A percentile compares a stretch with the other conserved stretches of the same genome.
These are phyloP conservation scores for Darevskia mixta DNA, from an alignment of 2,797 vertebrate genomes.

Conservation along the genomic window DNA sequence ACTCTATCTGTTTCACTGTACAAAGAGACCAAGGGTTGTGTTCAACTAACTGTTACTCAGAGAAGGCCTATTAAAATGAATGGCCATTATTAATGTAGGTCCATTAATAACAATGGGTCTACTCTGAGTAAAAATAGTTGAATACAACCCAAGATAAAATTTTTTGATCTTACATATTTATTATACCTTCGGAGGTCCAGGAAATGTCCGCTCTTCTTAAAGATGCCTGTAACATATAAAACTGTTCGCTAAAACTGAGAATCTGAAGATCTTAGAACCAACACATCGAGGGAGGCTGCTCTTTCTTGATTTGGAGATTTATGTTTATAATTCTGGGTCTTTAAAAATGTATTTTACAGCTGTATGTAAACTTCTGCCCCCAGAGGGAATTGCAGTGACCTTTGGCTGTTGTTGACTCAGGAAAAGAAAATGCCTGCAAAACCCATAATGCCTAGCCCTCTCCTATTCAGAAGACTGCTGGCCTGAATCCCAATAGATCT, in stretches of 20 bases:
- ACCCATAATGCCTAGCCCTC: slow-evolving; percentile 35
- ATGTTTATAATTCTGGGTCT: not conserved
- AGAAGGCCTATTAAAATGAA: too few species aligned
- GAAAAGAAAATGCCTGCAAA: slow-evolving; percentile 57
- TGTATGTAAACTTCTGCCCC: not conserved
- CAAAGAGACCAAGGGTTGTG: not conserved
- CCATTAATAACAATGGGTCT: too few species aligned
- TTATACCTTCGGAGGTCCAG: not conserved
- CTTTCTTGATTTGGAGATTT: not conserved
- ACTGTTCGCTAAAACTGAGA: not conserved
- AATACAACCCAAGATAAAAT: too few species aligned
- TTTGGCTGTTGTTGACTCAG: not conserved
- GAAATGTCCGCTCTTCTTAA: not conserved
- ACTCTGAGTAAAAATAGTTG: too few species aligned
- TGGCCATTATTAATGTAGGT: too few species aligned
- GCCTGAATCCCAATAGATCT: slow-evolving; percentile 43
- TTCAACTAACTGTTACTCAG: too few species aligned
- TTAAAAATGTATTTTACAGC: not conserved
- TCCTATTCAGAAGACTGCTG: slow-evolving; percentile 22
- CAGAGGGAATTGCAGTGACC: not conserved
- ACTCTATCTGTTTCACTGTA: not conserved
- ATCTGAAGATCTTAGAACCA: not conserved
- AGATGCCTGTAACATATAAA: too few species aligned
- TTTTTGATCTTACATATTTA: not conserved
- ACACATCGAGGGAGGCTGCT: not conserved